Conservation (phyloP, 2,888 invertebrate genomes). For the Scaptomyza polygonia region DNA sequence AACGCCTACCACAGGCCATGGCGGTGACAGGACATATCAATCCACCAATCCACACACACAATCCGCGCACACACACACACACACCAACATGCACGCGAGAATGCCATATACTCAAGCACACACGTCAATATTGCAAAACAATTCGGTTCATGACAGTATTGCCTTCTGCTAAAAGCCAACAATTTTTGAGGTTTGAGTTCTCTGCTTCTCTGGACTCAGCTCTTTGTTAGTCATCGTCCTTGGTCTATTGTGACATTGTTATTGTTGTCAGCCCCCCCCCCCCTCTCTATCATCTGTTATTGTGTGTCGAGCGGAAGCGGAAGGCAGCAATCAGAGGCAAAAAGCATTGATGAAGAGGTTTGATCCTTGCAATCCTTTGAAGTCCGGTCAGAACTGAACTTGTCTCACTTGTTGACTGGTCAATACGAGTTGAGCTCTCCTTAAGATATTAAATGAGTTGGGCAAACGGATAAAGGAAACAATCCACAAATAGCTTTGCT, state of each 20-base stretch:
- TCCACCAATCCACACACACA: slow-evolving; percentile 4
- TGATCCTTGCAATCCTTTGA: slow-evolving; percentile 28
- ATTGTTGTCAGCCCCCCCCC: not conserved
- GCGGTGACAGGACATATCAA: slow-evolving; percentile 25
- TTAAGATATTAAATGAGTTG: not conserved
- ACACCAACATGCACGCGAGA: not conserved
- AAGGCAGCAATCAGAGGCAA: slow-evolving; percentile 10
- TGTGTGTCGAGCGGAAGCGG: slow-evolving; percentile 13
- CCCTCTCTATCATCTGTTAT: not conserved
- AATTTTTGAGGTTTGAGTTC: not conserved
- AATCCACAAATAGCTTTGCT: not conserved
- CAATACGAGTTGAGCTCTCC: not conserved
- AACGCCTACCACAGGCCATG: slow-evolving; percentile 24
- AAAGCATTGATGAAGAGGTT: slow-evolving; percentile 10
- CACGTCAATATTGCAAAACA: slow-evolving; percentile 5
- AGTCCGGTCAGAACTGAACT: slow-evolving; percentile 9
- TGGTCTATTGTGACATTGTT: slow-evolving; percentile 3
- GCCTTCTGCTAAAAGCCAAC: slow-evolving; percentile 10
- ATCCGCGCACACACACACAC: not conserved
- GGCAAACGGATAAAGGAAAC: not conserved
- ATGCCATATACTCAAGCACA: not conserved
- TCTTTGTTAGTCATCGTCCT: slow-evolving; percentile 1
- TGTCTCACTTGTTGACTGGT: not conserved
- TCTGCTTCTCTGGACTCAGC: not conserved
- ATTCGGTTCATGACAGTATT: slow-evolving; percentile 13